Evolutionary conservation across 2,888 invertebrate genomes (phyloP).

Genomic region (Pseudococcus viburni): DNA sequence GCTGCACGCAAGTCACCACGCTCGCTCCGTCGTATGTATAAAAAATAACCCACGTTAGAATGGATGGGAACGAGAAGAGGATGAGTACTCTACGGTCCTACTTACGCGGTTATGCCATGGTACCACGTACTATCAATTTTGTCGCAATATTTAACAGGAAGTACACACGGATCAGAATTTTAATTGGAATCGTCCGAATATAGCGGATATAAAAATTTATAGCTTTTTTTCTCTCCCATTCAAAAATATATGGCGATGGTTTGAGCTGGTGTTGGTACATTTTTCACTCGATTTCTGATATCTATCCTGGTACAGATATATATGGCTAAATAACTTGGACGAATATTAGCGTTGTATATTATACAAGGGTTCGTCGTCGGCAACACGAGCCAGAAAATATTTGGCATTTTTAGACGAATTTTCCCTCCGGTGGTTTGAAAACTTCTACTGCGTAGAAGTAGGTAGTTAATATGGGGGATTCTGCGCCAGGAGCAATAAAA

Average conservation of each 20-base stretch:
- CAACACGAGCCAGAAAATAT: neutral
- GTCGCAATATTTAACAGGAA: constrained; percentile 32
- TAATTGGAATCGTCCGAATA: constrained; percentile 44
- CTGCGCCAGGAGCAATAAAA: neutral
- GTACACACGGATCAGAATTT: constrained; percentile 35
- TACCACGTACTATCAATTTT: constrained; percentile 11
- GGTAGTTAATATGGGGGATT: neutral
- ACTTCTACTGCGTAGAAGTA: neutral
- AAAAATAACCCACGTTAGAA: neutral
- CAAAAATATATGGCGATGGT: neutral
- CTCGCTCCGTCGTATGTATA: neutral
- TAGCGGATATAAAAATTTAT: constrained; percentile 31
- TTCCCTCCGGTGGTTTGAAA: neutral
- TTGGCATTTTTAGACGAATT: constrained; percentile 21
- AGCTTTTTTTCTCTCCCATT: constrained; percentile 10
- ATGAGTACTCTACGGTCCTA: neutral
- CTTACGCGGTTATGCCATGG: neutral
- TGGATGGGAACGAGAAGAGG: neutral
- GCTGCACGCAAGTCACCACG: neutral
- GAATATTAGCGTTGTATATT: neutral
- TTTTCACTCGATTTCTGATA: neutral
- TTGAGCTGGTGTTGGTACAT: neutral
- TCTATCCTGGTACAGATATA: neutral
- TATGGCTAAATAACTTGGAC: constrained; percentile 7
- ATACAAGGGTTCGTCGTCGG: neutral